These are phyloP conservation scores for Grantiella picta DNA, from an alignment of 2,113 vertebrate genomes.

Conservation along the genomic window DNA sequence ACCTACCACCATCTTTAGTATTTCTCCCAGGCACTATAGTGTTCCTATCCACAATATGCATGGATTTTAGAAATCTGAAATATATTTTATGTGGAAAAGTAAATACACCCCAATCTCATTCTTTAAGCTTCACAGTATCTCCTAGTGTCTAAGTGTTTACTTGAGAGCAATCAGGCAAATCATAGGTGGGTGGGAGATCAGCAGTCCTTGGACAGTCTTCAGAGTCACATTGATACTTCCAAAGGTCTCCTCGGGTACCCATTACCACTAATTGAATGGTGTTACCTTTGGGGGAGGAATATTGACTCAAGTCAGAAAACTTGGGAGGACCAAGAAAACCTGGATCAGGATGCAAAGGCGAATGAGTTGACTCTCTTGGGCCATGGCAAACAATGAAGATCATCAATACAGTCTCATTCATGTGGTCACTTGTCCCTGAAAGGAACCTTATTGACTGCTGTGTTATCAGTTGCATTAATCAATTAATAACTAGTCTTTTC, in stretches of 20 bases:
- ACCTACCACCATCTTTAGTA: background rate
- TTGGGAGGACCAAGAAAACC: background rate
- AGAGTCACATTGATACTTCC: background rate
- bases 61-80: background rate
- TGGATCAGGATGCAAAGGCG: background rate
- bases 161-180: background rate
- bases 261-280: background rate
- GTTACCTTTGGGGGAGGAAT: background rate
- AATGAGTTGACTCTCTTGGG: background rate
- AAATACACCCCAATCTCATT: background rate
- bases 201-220: background rate
- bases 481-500: background rate
- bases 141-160: background rate
- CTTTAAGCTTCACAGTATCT: background rate
- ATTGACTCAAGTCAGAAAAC: background rate
- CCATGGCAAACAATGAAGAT: background rate
- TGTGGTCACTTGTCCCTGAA: background rate
- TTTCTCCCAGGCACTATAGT: background rate
- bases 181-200: background rate
- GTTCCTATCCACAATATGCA: background rate
- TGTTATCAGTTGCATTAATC: background rate
- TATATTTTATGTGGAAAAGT: background rate
- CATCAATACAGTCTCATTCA: background rate
- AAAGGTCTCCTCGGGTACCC: background rate
- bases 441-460: background rate